Percentiles rank a stretch among this genome's conserved stretches.
Evolutionary conservation across 2,888 invertebrate genomes (phyloP).

Genomic region (Zeuzera pyrina): DNA sequence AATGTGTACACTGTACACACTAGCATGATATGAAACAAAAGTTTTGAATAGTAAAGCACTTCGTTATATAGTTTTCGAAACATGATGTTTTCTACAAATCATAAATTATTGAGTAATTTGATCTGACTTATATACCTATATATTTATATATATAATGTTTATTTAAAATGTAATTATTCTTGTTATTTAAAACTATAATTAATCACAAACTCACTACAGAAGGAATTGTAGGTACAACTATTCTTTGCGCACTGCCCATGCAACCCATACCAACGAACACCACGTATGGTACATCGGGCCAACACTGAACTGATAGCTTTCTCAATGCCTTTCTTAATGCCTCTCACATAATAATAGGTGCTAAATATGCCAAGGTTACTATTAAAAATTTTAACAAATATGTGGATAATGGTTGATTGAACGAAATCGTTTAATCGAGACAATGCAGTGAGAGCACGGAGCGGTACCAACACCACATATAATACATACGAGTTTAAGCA

Average conservation of each 20-base stretch:
- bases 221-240: conserved; percentile 23
- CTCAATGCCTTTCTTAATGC: conserved; percentile 6
- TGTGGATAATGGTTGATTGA: conserved; percentile 15
- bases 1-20: no score
- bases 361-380: conserved; percentile 40
- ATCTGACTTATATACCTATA: no score
- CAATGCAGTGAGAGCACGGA: conserved; percentile 34
- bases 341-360: conserved; percentile 16
- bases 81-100: no score
- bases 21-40: no score
- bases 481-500: no score
- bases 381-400: conserved; percentile 22
- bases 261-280: conserved; percentile 47
- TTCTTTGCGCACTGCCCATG: conserved; percentile 38
- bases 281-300: conserved; percentile 6
- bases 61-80: no score
- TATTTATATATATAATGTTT: no score
- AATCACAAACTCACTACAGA: conserved; percentile 25
- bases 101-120: no score
- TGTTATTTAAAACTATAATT: no score
- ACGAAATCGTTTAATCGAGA: conserved; percentile 21
- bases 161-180: no score
- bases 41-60: no score
- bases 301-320: conserved; percentile 10
- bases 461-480: no score